phyloP scores from a whole-genome alignment of 2,888 invertebrate species.

The Eulithis testata region DNA sequence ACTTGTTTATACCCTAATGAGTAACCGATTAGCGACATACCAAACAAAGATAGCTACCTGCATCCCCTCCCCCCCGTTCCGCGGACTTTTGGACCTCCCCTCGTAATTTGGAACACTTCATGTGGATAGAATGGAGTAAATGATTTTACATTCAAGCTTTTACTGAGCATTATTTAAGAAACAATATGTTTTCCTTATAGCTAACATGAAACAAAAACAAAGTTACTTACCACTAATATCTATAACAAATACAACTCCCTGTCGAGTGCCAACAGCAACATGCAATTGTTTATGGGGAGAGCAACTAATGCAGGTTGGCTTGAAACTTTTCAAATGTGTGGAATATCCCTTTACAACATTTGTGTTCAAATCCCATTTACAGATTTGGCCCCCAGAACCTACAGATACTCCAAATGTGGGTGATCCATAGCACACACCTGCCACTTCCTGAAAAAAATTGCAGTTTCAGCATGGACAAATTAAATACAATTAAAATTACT shows the following conservation, averaged over 20 bases:
- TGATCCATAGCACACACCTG: slow-evolving; percentile 77
- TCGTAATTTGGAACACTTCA: no score
- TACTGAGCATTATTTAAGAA: no score
- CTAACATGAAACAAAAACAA: no score
- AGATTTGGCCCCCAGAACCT: slow-evolving; percentile 72
- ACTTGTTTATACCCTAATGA: no score
- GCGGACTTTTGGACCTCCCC: no score
- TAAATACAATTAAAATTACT: no score
- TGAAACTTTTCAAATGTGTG: slow-evolving; percentile 59
- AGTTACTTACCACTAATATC: slow-evolving; percentile 63
- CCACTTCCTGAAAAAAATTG: slow-evolving; percentile 62
- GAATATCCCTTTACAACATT: slow-evolving; percentile 72
- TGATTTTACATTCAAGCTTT: no score
- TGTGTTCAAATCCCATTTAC: slow-evolving; percentile 81
- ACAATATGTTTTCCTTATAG: no score
- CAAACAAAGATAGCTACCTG: no score
- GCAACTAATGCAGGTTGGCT: slow-evolving; percentile 66
- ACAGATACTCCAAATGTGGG: slow-evolving; percentile 76
- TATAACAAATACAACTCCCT: slow-evolving; percentile 73
- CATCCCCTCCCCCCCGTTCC: no score
- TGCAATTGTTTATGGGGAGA: slow-evolving; percentile 65
- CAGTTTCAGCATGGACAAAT: neutral
- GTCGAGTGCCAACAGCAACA: slow-evolving; percentile 77
- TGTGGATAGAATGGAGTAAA: no score
- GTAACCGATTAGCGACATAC: no score